These are phyloP conservation scores for Anser cygnoides DNA, from an alignment of 2,113 vertebrate genomes.

Conservation along the genomic window DNA sequence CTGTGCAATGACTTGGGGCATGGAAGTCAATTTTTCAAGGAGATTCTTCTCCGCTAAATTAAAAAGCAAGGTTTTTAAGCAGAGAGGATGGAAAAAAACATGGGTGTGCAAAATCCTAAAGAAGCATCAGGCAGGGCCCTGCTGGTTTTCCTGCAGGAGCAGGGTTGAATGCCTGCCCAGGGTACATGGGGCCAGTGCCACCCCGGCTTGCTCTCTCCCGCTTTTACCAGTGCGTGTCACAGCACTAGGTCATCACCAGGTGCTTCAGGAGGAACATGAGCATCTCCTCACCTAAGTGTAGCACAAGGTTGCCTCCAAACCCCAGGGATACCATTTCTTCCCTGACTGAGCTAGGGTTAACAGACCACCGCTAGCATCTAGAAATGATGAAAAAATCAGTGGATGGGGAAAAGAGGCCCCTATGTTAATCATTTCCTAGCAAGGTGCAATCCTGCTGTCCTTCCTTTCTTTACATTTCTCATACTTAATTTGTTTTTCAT, in stretches of 20 bases:
- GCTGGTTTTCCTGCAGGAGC: background rate
- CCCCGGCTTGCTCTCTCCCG: background rate
- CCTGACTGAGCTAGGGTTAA: background rate
- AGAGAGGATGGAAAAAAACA: background rate
- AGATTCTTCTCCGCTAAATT: background rate
- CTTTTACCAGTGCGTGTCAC: background rate
- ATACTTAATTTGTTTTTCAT: slow-evolving; percentile 12
- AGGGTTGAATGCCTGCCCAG: background rate
- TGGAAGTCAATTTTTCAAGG: slow-evolving; percentile 10
- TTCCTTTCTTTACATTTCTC: background rate
- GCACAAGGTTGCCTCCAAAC: background rate
- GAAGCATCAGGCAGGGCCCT: background rate
- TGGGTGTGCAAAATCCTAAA: background rate
- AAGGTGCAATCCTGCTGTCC: background rate
- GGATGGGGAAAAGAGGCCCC: background rate
- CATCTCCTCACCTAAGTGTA: background rate
- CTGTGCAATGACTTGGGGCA: background rate
- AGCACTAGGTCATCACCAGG: background rate
- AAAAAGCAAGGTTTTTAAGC: background rate
- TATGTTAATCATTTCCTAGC: background rate
- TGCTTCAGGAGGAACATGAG: too few species aligned
- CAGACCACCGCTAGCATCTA: background rate
- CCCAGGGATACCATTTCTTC: background rate
- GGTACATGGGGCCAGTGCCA: too few species aligned
- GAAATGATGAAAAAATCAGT: background rate